Conservation (phyloP, 2,113 vertebrate species). For the Centrocercus urophasianus region DNA sequence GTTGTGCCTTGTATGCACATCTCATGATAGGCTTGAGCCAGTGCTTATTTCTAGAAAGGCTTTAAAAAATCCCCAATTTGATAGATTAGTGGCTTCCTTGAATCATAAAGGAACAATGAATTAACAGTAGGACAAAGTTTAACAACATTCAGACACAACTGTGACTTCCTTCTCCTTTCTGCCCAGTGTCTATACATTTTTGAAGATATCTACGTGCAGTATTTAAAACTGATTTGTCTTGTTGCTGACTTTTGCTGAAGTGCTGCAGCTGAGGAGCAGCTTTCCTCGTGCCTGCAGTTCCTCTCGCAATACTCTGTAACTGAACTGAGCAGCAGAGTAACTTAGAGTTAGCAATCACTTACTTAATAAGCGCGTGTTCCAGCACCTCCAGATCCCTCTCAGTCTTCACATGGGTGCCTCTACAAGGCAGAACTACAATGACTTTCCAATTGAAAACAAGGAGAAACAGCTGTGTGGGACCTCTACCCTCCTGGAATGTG, state of each 20-base stretch:
- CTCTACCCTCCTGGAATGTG: neutral
- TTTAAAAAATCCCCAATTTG: slow-evolving; percentile 43
- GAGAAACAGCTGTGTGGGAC: neutral
- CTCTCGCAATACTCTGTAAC: neutral
- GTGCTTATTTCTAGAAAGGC: slow-evolving; percentile 20
- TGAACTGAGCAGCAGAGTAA: neutral
- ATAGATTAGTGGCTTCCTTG: slow-evolving; percentile 45
- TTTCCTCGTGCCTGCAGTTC: neutral
- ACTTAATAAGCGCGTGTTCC: neutral
- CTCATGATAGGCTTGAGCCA: neutral
- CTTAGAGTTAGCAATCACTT: neutral
- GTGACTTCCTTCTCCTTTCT: neutral
- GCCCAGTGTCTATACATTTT: neutral
- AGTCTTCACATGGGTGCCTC: neutral
- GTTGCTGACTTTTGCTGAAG: neutral
- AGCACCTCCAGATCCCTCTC: neutral
- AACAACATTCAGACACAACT: neutral
- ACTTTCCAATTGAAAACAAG: neutral
- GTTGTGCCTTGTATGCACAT: neutral
- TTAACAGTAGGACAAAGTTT: slow-evolving; percentile 39
- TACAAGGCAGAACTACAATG: neutral
- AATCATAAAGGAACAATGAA: slow-evolving; percentile 39
- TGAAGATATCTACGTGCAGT: neutral
- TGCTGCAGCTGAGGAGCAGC: neutral
- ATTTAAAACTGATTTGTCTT: neutral